These are phyloP conservation scores for Coleophora deauratella DNA, from an alignment of 2,888 invertebrate species.

Conservation along the genomic window DNA sequence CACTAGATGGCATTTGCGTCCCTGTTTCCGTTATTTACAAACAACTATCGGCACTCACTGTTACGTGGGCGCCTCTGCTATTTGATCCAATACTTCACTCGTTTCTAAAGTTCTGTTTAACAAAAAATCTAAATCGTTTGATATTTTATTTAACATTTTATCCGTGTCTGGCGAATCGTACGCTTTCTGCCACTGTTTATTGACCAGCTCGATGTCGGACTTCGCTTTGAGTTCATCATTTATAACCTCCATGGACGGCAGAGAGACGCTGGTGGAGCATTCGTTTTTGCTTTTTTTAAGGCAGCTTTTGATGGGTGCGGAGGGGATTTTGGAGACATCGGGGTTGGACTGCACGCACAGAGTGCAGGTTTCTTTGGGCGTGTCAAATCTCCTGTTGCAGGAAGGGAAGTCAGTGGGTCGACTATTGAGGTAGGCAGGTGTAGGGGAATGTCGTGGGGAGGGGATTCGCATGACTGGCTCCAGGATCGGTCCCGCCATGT, in stretches of 20 bases:
- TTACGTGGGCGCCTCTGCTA: slow-evolving; percentile 55
- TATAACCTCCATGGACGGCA: slow-evolving; percentile 47
- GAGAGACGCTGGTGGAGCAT: slow-evolving; percentile 44
- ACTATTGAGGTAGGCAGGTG: slow-evolving; percentile 16
- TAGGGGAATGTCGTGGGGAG: slow-evolving; percentile 17
- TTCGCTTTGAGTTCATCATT: slow-evolving; percentile 37
- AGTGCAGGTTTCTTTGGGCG: slow-evolving; percentile 49
- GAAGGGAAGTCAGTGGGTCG: slow-evolving; percentile 38
- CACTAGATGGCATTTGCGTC: too few relatives aligned
- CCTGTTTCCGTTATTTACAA: too few relatives aligned
- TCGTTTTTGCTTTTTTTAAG: slow-evolving; percentile 49
- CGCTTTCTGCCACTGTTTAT: slow-evolving; percentile 51
- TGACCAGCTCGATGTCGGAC: slow-evolving; percentile 52
- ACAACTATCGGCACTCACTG: background rate
- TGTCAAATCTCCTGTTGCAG: slow-evolving; percentile 44
- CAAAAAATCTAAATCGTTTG: slow-evolving; percentile 87
- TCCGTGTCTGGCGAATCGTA: slow-evolving; percentile 60
- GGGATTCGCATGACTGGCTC: slow-evolving; percentile 62
- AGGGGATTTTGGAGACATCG: slow-evolving; percentile 49
- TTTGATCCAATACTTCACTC: slow-evolving; percentile 39
- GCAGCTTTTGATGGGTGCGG: slow-evolving; percentile 63
- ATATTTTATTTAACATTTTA: slow-evolving; percentile 85
- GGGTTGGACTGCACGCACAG: slow-evolving; percentile 59
- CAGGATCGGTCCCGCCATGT: slow-evolving; percentile 69
- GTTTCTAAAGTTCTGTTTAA: slow-evolving; percentile 76